phyloP scores from a whole-genome alignment of 35 echinoderm and acorn worm genomes.

The Patiria miniata region DNA sequence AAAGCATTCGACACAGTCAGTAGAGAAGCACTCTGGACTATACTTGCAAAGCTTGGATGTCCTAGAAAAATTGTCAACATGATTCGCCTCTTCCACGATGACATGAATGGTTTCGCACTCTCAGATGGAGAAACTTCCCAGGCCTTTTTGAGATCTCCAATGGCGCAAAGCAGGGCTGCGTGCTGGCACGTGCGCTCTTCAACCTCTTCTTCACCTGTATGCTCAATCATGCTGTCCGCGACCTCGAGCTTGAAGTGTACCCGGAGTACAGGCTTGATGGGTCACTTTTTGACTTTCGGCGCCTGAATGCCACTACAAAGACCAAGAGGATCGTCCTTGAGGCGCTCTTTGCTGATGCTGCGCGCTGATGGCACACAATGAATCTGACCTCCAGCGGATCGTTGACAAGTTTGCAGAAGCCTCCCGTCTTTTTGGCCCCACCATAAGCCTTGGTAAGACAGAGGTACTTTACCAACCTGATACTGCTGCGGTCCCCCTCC shows the following conservation, averaged over 20 bases:
- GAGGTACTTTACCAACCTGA: constrained; percentile 32
- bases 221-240: not conserved
- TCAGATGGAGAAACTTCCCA: not conserved
- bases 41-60: not conserved
- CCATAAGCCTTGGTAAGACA: constrained; percentile 47
- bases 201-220: not conserved
- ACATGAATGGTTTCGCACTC: not conserved
- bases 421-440: constrained; percentile 28
- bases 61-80: constrained; percentile 5
- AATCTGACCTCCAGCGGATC: constrained; percentile 15
- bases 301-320: not conserved
- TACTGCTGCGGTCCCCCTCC: not conserved
- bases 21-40: too few relatives aligned
- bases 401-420: constrained; percentile 47
- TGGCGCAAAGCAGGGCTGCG: constrained; percentile 19
- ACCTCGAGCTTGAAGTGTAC: not conserved
- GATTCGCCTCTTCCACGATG: not conserved
- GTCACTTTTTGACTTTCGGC: constrained; percentile 33
- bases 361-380: constrained; percentile 13
- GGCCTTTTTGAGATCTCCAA: not conserved
- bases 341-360: constrained; percentile 42
- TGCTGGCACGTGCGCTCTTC: not conserved
- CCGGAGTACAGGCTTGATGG: constrained; percentile 25
- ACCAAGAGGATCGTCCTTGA: not conserved
- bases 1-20: too few relatives aligned